A percentile compares a stretch with the other conserved stretches of the same genome.
These are phyloP conservation scores for Octodon degus DNA, from an alignment of 2,113 vertebrate genomes.

Conservation along the genomic window DNA sequence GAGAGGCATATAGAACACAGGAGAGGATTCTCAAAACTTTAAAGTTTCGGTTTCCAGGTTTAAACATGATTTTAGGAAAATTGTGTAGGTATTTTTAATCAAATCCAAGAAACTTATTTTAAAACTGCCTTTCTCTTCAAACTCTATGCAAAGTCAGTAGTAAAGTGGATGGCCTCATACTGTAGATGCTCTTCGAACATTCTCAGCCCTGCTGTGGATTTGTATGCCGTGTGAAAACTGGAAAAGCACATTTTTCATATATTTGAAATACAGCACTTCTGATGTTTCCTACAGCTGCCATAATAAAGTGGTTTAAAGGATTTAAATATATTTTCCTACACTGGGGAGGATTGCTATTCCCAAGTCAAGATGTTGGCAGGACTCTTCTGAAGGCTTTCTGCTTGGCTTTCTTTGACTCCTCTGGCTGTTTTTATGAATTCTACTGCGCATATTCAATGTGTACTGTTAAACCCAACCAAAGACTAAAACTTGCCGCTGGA, in stretches of 20 bases:
- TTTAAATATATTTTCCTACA: not conserved
- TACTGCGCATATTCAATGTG: not conserved
- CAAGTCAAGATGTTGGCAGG: not conserved
- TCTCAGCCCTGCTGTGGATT: not conserved
- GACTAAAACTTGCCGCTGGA: not conserved
- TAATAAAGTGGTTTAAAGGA: not conserved
- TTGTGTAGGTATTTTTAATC: not conserved
- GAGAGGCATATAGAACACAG: not conserved
- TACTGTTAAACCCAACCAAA: not conserved
- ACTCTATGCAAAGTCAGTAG: not conserved
- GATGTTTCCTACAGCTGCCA: not conserved
- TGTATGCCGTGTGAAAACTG: not conserved
- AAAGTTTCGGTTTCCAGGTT: not conserved
- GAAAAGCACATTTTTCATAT: not conserved
- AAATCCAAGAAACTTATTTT: not conserved
- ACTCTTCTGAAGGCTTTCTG: not conserved
- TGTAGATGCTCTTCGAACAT: not conserved
- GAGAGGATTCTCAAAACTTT: not conserved
- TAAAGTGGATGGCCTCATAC: conserved; percentile 10
- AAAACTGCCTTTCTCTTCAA: not conserved
- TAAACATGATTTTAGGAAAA: not conserved
- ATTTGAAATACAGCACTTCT: not conserved
- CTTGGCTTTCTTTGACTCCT: not conserved
- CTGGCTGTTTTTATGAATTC: not conserved
- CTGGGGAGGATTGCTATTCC: not conserved